These are phyloP conservation scores for Pampusana beccarii DNA, from an alignment of 2,113 vertebrate species.

Conservation along the genomic window DNA sequence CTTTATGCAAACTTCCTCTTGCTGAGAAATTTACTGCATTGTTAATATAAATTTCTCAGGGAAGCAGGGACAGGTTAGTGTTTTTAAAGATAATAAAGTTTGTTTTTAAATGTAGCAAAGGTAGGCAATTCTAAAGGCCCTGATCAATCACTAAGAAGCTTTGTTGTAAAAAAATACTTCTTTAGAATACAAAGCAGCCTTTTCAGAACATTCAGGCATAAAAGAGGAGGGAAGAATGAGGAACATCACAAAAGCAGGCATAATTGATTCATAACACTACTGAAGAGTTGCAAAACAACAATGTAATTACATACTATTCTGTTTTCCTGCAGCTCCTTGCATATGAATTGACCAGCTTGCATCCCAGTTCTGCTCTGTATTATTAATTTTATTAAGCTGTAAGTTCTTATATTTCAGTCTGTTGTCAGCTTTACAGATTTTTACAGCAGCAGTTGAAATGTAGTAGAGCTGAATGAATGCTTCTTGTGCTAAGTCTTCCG, in stretches of 20 bases:
- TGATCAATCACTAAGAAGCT: slow-evolving; percentile 69
- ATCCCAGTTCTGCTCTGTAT: slow-evolving; percentile 38
- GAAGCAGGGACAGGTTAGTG: slow-evolving; percentile 31
- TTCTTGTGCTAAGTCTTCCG: not conserved
- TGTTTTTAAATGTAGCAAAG: slow-evolving; percentile 65
- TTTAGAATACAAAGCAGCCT: slow-evolving; percentile 68
- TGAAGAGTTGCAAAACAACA: slow-evolving; percentile 62
- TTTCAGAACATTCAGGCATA: slow-evolving; percentile 59
- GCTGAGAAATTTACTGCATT: slow-evolving; percentile 48
- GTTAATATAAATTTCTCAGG: slow-evolving; percentile 33
- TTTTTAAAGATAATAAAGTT: slow-evolving; percentile 66
- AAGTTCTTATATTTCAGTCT: slow-evolving; percentile 53
- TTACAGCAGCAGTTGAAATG: slow-evolving; percentile 28
- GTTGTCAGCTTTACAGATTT: slow-evolving; percentile 48
- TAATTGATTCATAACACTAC: slow-evolving; percentile 64
- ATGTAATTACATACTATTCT: slow-evolving; percentile 48
- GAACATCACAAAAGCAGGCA: slow-evolving; percentile 67
- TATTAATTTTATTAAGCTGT: slow-evolving; percentile 59
- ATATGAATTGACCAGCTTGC: slow-evolving; percentile 39
- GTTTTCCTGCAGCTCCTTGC: slow-evolving; percentile 14
- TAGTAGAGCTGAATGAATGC: slow-evolving; percentile 46
- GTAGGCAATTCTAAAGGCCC: slow-evolving; percentile 65
- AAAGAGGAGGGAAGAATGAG: slow-evolving; percentile 21
- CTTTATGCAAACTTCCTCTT: slow-evolving; percentile 45
- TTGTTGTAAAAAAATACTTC: slow-evolving; percentile 69